Conservation (phyloP, 1,140 invertebrate species). For the Caenorhabditis tropicalis region DNA sequence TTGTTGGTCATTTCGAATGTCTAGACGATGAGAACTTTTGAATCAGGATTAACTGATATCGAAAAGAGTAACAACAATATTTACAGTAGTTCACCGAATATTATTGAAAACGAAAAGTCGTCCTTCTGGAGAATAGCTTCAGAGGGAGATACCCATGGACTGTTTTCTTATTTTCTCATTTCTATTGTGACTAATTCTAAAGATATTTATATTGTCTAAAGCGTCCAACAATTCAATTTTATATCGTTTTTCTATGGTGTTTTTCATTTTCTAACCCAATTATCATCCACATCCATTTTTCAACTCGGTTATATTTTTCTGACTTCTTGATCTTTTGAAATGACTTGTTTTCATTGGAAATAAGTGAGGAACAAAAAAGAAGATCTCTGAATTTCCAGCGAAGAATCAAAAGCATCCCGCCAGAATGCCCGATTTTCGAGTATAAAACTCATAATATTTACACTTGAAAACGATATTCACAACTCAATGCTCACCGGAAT, state of each 20-base stretch:
- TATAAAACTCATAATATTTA: background rate
- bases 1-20: background rate
- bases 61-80: too few relatives aligned
- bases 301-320: background rate
- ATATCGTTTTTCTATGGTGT: too few relatives aligned
- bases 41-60: too few relatives aligned
- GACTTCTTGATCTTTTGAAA: background rate
- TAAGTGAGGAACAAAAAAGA: background rate
- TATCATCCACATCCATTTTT: background rate
- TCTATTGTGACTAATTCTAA: too few relatives aligned
- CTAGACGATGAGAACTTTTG: background rate
- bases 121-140: too few relatives aligned
- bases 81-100: too few relatives aligned
- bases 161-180: too few relatives aligned
- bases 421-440: background rate
- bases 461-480: background rate
- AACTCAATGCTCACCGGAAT: background rate
- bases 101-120: too few relatives aligned
- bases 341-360: background rate
- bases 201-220: too few relatives aligned
- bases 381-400: too few relatives aligned
- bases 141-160: too few relatives aligned
- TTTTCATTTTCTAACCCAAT: background rate
- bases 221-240: too few relatives aligned
- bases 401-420: background rate